phyloP scores from a whole-genome alignment of 1,140 invertebrate species.

The Dryas iulia region DNA sequence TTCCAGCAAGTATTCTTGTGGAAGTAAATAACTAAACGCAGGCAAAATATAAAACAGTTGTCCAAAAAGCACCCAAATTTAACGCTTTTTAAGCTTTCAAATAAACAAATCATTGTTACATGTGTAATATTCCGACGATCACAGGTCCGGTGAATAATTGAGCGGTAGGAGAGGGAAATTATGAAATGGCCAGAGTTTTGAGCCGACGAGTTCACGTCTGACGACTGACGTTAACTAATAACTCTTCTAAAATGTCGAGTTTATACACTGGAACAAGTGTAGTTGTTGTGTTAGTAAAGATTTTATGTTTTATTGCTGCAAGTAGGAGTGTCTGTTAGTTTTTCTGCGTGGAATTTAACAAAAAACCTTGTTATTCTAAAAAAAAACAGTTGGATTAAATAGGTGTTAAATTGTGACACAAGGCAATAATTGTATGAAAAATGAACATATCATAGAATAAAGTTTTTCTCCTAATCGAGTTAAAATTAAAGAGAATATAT shows the following conservation, averaged over 20 bases:
- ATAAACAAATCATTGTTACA: slow-evolving; percentile 60
- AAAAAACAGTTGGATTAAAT: too few relatives aligned
- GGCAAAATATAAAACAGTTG: neutral
- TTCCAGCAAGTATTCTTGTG: neutral
- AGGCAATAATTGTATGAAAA: too few relatives aligned
- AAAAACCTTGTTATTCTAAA: too few relatives aligned
- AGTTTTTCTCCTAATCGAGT: too few relatives aligned
- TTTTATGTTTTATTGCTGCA: neutral
- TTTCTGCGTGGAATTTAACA: too few relatives aligned
- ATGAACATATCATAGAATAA: too few relatives aligned
- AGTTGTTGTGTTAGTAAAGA: slow-evolving; percentile 31
- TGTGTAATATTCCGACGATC: slow-evolving; percentile 65
- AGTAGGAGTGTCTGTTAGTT: too few relatives aligned
- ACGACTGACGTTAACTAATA: slow-evolving; percentile 41
- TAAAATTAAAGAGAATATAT: too few relatives aligned
- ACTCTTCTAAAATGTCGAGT: slow-evolving; percentile 43
- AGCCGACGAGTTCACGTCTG: slow-evolving; percentile 39
- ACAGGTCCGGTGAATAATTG: slow-evolving; percentile 69
- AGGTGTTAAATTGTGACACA: too few relatives aligned
- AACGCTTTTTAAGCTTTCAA: neutral
- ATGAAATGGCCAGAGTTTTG: slow-evolving; percentile 66
- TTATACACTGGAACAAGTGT: slow-evolving; percentile 34
- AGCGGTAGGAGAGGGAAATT: slow-evolving; percentile 65
- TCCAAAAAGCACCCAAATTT: neutral
- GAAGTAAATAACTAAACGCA: neutral